Evolutionary conservation across 2,113 vertebrate species (phyloP), one percentile per base, ranked within the genome.

Genomic region (Cheirogaleus medius): DNA sequence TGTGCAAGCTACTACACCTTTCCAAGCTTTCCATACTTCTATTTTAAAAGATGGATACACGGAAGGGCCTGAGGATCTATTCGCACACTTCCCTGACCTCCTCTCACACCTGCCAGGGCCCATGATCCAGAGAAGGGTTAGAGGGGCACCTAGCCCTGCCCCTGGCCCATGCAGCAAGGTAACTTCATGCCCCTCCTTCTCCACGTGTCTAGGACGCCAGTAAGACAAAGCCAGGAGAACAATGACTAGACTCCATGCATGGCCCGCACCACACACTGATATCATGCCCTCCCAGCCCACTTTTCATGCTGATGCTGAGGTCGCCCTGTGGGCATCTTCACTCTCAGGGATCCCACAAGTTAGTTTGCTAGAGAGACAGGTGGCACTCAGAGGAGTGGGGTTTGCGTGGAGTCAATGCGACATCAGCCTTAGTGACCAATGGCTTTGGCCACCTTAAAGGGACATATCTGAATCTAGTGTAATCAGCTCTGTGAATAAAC

Each of bases 341-440:
- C 3, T 0, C 5, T 4, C 11, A 0, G 12, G 39, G 58, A 12
- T 63, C 13, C 39, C 6, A 0, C 23, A 82, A 32, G 39, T n/a
- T 15, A 0, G 6, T 52, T 34, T 1, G 9, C 21, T 0, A 5
- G 32, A 27, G n/a, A 25, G 1, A 3, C 10, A 0, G 11, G 8
- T 4, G 11, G 1, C 1, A 0, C 6, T 4, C 63, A 17, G 32
- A 13, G 12, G 0, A 21, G 3, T 0, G 44, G 25, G 29, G 2
- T 7, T 8, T 32, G 13, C 1, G 0, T 42, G 32, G 23, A 17
- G 37, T 27, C 29, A 4, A 4, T 9, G 73, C 18, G 82, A 29
- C 23, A 0, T 39, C 29, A 52, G 20, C 27, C 6, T 5, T 52
- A 21, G 78, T 17, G 44, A 66, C 6, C 2, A 7, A 11, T 1